phyloP scores from a whole-genome alignment of 2,113 vertebrate species.

The Epinephelus lanceolatus region DNA sequence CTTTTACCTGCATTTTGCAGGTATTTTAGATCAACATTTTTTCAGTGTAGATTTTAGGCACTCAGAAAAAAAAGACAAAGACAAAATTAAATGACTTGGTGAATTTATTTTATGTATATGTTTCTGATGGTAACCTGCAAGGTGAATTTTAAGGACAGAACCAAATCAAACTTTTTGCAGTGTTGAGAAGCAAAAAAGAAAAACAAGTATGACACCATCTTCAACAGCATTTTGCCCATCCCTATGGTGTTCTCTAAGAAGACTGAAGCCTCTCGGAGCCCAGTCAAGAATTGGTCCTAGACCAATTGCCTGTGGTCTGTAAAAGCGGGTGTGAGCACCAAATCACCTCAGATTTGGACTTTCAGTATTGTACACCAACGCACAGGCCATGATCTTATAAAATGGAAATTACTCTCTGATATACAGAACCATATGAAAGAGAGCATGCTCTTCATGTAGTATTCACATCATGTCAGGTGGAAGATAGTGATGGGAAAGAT shows the following conservation, averaged over 20 bases:
- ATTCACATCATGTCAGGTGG: slow-evolving; percentile 8
- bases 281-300: not conserved
- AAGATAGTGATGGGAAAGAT: not conserved
- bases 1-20: not conserved
- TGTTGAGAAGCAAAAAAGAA: too few relatives aligned
- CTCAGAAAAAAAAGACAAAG: too few relatives aligned
- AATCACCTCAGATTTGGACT: not conserved
- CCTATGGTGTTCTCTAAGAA: not conserved
- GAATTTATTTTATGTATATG: too few relatives aligned
- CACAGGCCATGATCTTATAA: not conserved
- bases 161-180: too few relatives aligned
- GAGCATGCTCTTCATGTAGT: not conserved
- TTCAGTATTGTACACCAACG: not conserved
- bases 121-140: too few relatives aligned
- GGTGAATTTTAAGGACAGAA: too few relatives aligned
- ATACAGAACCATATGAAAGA: not conserved
- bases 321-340: not conserved
- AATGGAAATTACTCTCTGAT: not conserved
- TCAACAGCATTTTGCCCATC: not conserved
- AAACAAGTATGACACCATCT: too few relatives aligned
- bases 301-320: not conserved
- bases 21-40: not conserved
- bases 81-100: too few relatives aligned
- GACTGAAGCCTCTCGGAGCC: not conserved
- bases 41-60: not conserved